These are phyloP conservation scores for Calyptommatus sinebrachiatus DNA, from an alignment of 2,113 vertebrate species.

Conservation along the genomic window DNA sequence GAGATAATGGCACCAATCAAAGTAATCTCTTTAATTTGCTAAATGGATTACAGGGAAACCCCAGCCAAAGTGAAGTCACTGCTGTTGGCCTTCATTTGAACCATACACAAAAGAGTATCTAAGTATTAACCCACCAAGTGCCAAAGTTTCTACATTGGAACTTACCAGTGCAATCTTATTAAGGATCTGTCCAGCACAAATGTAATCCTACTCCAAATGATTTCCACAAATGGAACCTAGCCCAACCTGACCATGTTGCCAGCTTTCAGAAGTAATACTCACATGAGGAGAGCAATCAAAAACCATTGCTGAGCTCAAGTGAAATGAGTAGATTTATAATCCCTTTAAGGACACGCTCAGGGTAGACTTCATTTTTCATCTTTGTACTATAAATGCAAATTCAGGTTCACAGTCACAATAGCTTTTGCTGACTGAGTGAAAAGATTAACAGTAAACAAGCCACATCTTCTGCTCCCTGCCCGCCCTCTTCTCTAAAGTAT, in stretches of 20 bases:
- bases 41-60: constrained; percentile 87
- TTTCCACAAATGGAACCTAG: constrained; percentile 19
- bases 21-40: constrained; percentile 88
- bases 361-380: constrained; percentile 72
- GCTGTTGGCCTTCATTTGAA: constrained; percentile 85
- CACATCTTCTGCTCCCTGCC: constrained; percentile 56
- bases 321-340: constrained; percentile 69
- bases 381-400: constrained; percentile 79
- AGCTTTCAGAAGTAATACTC: constrained; percentile 48
- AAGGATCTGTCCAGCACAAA: constrained; percentile 30
- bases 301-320: constrained; percentile 47
- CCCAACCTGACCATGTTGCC: constrained; percentile 9
- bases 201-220: constrained; percentile 43
- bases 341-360: constrained; percentile 63
- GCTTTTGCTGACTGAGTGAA: constrained; percentile 68
- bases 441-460: constrained; percentile 69
- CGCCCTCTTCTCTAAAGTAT: constrained; percentile 28
- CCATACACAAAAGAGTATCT: constrained; percentile 78
- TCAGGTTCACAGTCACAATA: constrained; percentile 54
- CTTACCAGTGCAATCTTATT: constrained; percentile 20
- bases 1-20: constrained; percentile 87
- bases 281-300: constrained; percentile 58
- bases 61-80: constrained; percentile 85
- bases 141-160: constrained; percentile 65
- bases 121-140: constrained; percentile 78